Evolutionary conservation across 64 coral and sea anemone species (phyloP).

Genomic region (Stichodactyla mertensii): DNA sequence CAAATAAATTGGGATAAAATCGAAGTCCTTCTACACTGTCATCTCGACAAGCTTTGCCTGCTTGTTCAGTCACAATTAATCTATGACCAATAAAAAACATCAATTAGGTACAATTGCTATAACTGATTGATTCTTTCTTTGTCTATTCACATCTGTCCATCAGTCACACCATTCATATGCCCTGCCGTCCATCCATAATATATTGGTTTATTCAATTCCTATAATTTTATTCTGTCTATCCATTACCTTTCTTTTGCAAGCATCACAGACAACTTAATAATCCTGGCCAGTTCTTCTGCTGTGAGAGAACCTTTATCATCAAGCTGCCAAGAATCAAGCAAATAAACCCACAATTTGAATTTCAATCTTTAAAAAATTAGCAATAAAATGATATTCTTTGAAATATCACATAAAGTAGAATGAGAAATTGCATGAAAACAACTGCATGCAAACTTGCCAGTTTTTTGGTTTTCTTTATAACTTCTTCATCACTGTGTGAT

Average conservation of each 20-base stretch:
- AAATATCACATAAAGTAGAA: no score
- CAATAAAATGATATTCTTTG: no score
- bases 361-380: no score
- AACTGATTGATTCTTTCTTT: no score
- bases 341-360: background rate
- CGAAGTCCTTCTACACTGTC: slow-evolving; percentile 89
- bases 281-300: slow-evolving; percentile 73
- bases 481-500: slow-evolving; percentile 94
- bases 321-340: slow-evolving; percentile 41
- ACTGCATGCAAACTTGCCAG: slow-evolving; percentile 28
- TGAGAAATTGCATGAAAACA: background rate
- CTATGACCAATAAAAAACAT: slow-evolving; percentile 14
- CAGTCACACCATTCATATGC: background rate
- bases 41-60: slow-evolving; percentile 92
- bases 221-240: no score
- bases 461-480: slow-evolving; percentile 67
- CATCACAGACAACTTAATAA: slow-evolving; percentile 81
- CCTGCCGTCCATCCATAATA: no score
- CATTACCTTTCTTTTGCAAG: slow-evolving; percentile 90
- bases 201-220: no score
- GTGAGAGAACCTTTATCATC: slow-evolving; percentile 77
- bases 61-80: slow-evolving; percentile 92
- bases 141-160: background rate
- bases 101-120: background rate
- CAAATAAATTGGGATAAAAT: slow-evolving; percentile 92